phyloP scores from a whole-genome alignment of 2,113 vertebrate species.

The Brevimyrus niger region DNA sequence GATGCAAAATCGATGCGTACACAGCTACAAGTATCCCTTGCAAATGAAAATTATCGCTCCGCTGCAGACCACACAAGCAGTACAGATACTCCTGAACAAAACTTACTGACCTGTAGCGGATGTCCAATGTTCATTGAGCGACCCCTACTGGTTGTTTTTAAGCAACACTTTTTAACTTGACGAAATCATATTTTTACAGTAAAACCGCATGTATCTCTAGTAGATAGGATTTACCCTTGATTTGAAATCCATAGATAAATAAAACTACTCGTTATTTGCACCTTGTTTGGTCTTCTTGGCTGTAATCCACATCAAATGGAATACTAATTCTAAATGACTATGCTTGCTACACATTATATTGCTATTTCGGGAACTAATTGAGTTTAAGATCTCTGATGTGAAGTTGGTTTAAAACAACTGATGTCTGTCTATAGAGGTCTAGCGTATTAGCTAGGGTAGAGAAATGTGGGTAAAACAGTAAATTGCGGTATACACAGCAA shows the following conservation, averaged over 20 bases:
- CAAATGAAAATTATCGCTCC: not conserved
- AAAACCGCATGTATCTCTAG: not conserved
- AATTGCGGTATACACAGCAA: not conserved
- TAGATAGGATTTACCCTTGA: not conserved
- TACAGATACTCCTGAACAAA: not conserved
- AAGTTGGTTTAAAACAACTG: not conserved
- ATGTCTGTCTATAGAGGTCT: not conserved
- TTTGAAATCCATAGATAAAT: not conserved
- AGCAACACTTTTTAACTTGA: not conserved
- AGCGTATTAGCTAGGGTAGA: not conserved
- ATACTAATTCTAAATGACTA: not conserved
- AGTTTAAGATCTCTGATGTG: not conserved
- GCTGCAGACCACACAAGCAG: not conserved
- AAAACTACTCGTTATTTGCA: not conserved
- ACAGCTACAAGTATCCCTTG: not conserved
- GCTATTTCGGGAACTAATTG: not conserved
- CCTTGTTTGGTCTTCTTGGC: not conserved
- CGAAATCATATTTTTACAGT: not conserved
- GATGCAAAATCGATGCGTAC: not conserved
- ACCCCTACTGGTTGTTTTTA: not conserved
- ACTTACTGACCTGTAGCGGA: not conserved
- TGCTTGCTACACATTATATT: not conserved
- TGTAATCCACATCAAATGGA: not conserved
- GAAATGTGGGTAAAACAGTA: not conserved
- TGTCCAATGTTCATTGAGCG: not conserved